A percentile compares a stretch with the other conserved stretches of the same genome.
phyloP scores from a whole-genome alignment of 2,113 vertebrate species.

The Hippolais icterina region DNA sequence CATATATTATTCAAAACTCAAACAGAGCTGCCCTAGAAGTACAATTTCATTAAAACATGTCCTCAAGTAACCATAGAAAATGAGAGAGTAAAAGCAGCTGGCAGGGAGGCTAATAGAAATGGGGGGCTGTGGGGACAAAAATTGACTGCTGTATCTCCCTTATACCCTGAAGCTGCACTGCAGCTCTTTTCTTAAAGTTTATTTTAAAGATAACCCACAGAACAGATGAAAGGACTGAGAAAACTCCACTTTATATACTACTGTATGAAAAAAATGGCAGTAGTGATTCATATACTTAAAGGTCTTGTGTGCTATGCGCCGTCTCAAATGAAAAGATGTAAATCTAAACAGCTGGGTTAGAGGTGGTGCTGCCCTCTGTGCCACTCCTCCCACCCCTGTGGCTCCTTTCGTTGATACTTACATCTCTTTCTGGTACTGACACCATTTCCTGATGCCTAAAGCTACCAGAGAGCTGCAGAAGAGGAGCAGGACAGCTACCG shows the following conservation, averaged over 20 bases:
- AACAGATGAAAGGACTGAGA: background rate
- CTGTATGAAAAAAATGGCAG: background rate
- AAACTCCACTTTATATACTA: background rate
- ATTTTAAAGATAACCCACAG: background rate
- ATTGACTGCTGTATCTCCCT: background rate
- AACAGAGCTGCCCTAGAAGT: slow-evolving; percentile 20
- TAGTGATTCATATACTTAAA: background rate
- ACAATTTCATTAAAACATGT: slow-evolving; percentile 34
- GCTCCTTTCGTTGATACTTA: slow-evolving; percentile 32
- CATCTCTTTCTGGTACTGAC: slow-evolving; percentile 73
- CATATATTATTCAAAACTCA: slow-evolving; percentile 13
- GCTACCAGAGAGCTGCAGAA: slow-evolving; percentile 25
- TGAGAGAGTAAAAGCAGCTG: background rate
- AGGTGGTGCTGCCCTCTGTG: background rate
- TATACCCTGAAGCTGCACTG: background rate
- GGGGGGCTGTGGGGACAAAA: background rate
- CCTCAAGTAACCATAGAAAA: slow-evolving; percentile 18
- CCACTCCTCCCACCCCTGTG: background rate
- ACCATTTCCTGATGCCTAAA: slow-evolving; percentile 70
- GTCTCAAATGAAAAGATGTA: background rate
- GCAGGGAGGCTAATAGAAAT: background rate
- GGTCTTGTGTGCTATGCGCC: rapidly evolving
- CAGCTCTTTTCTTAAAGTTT: background rate
- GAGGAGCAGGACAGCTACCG: slow-evolving; percentile 50
- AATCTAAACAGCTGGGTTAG: background rate